phyloP scores from a whole-genome alignment of 2,797 vertebrate species.

The Sebastes minor region DNA sequence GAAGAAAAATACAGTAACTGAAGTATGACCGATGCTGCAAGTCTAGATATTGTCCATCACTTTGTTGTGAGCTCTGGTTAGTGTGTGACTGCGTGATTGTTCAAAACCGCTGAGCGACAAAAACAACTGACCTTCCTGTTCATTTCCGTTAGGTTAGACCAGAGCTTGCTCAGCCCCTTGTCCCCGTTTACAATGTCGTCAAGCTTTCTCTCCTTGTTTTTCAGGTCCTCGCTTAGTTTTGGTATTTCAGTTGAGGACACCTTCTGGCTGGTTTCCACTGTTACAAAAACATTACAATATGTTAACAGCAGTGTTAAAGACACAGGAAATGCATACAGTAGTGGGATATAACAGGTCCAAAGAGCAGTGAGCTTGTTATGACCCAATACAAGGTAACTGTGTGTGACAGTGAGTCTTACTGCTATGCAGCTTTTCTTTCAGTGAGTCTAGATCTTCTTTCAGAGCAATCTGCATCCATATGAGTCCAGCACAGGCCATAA shows the following conservation, averaged over 20 bases:
- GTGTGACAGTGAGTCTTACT: constrained; percentile 81
- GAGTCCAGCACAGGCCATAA: constrained; percentile 93
- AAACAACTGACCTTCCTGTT: constrained; percentile 88
- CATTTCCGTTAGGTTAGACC: constrained; percentile 95
- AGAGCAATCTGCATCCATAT: constrained; percentile 99
- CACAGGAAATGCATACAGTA: not conserved
- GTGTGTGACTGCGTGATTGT: not conserved
- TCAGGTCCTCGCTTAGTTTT: constrained; percentile 93
- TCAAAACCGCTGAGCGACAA: not conserved
- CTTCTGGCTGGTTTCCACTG: constrained; percentile 97
- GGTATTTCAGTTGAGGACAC: constrained; percentile 92
- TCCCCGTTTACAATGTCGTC: constrained; percentile 91
- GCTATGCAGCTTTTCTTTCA: constrained; percentile 94
- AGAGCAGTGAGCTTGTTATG: not conserved
- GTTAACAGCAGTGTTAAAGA: constrained; percentile 16
- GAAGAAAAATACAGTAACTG: not conserved
- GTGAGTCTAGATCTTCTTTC: constrained; percentile 92
- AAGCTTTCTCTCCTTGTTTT: constrained; percentile 87
- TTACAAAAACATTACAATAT: constrained; percentile 30
- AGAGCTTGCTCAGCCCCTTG: constrained; percentile 89
- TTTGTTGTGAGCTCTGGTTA: not conserved
- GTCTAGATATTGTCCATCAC: not conserved
- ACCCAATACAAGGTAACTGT: not conserved
- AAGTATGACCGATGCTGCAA: not conserved
- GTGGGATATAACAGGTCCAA: not conserved